Conservation (phyloP, 2,888 invertebrate genomes). For the Lysandra coridon region DNA sequence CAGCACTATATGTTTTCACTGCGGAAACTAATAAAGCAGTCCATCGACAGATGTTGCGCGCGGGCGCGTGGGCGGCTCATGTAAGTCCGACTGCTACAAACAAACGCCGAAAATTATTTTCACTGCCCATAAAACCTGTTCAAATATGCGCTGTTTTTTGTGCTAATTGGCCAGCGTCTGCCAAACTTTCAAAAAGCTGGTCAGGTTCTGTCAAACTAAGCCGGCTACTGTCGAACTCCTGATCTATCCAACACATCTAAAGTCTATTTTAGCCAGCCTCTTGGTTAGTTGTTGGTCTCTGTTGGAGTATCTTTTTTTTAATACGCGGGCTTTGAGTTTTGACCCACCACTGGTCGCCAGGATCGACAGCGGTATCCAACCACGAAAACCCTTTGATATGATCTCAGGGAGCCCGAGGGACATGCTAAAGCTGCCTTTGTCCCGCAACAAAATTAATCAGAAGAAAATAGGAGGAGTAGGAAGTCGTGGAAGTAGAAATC, state of each 20-base stretch:
- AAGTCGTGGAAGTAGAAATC: too few species aligned
- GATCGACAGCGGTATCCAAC: too few species aligned
- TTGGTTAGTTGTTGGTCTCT: neutral
- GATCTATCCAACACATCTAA: neutral
- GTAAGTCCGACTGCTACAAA: conserved; percentile 16
- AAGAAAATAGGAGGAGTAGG: too few species aligned
- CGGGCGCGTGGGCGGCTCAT: conserved; percentile 15
- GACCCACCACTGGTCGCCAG: too few species aligned
- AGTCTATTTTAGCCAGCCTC: neutral
- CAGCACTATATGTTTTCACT: conserved; percentile 24
- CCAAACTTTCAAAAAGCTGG: neutral
- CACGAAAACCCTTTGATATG: too few species aligned
- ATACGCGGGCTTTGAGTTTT: too few species aligned
- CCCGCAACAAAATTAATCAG: too few species aligned
- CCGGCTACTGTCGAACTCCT: neutral
- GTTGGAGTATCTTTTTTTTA: neutral
- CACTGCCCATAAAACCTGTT: conserved; percentile 20
- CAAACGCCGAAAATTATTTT: conserved; percentile 17
- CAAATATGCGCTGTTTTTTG: neutral
- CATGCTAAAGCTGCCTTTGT: too few species aligned
- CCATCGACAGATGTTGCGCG: conserved; percentile 27
- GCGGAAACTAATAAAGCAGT: conserved; percentile 27
- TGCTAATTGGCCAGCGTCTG: neutral
- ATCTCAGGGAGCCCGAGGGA: too few species aligned
- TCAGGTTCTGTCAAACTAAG: neutral